phyloP scores from a whole-genome alignment of 2,888 invertebrate genomes.

The Stenoptilia bipunctidactyla region DNA sequence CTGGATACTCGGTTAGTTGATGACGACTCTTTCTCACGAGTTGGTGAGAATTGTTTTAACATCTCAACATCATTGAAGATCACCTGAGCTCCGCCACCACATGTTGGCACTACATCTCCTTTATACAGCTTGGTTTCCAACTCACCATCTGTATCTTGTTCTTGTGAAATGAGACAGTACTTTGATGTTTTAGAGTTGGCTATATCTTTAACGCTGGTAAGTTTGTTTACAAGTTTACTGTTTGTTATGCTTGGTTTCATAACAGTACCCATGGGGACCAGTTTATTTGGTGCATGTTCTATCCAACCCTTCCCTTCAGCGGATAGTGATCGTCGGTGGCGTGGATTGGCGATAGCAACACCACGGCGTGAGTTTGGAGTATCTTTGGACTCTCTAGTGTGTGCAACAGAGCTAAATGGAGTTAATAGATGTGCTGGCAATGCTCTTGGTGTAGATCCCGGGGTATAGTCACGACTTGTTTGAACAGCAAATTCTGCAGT shows the following conservation, averaged over 20 bases:
- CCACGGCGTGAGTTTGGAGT: conserved; percentile 67
- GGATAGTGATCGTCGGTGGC: conserved; percentile 86
- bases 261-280: conserved; percentile 89
- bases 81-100: conserved; percentile 95
- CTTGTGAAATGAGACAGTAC: conserved; percentile 94
- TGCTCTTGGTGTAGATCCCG: conserved; percentile 55
- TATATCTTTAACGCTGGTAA: conserved; percentile 84
- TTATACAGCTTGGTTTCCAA: conserved; percentile 94
- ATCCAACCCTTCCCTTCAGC: conserved; percentile 85
- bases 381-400: conserved; percentile 25
- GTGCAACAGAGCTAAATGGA: conserved; percentile 42
- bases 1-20: conserved; percentile 29
- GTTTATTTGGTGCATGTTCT: conserved; percentile 86
- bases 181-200: conserved; percentile 80
- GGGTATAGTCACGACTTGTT: conserved; percentile 39
- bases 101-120: conserved; percentile 94
- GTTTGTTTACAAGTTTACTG: conserved; percentile 85
- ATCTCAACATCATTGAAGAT: conserved; percentile 96
- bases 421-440: conserved; percentile 55
- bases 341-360: conserved; percentile 76
- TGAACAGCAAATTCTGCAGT: conserved; percentile 46
- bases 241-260: conserved; percentile 87
- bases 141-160: conserved; percentile 92
- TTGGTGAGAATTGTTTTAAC: conserved; percentile 85
- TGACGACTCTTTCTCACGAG: conserved; percentile 33